Base-by-base conservation (phyloP, 2,797 vertebrate species). In the Artibeus jamaicensis region DNA sequence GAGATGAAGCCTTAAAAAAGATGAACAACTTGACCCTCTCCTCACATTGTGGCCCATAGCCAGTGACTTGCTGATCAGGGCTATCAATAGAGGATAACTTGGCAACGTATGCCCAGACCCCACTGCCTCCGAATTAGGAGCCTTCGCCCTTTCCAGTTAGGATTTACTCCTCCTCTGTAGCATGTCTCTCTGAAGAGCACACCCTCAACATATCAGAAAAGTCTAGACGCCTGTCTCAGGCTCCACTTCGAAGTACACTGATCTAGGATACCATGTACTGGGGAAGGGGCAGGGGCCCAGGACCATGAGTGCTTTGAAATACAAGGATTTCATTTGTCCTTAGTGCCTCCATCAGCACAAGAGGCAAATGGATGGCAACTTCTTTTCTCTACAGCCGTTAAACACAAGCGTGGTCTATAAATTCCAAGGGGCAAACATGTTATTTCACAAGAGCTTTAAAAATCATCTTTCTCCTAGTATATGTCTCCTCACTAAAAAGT, bases 391-490 rank as follows among this genome's bases (percentile, higher is more conserved):
- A 8, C 26, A 16, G 21, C 29, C 84, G 2, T 2, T 53, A 74
- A 94, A 48, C 0, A 73, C 8, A 89, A 37, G 26, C 16, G 22
- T 3, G 34, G 14, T 37, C 37, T 44, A 67, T 62, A 39, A 21
- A 83, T 82, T 91, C 42, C 50, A 86, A 73, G 57, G 18, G 34
- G 0, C 42, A 32, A 82, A 48, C 4, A 7, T 26, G 42, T 10
- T 77, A 48, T 71, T 93, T 92, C 57, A 57, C 3, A 12, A 89
- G 34, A 82, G 50, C 5, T 91, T 90, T 77, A 93, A 93, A 76
- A 74, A 16, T 48, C 24, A 44, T 48, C 70, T 86, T 86, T 83
- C n/a, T 89, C 48, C 55, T 78, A 91, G 24, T 26, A 57, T 32
- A 37, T 16, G 79, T 42, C 50, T 8, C 5, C 16, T 93, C 83